Evolutionary conservation across 2,888 invertebrate genomes (phyloP).

Genomic region (Latrodectus elegans): DNA sequence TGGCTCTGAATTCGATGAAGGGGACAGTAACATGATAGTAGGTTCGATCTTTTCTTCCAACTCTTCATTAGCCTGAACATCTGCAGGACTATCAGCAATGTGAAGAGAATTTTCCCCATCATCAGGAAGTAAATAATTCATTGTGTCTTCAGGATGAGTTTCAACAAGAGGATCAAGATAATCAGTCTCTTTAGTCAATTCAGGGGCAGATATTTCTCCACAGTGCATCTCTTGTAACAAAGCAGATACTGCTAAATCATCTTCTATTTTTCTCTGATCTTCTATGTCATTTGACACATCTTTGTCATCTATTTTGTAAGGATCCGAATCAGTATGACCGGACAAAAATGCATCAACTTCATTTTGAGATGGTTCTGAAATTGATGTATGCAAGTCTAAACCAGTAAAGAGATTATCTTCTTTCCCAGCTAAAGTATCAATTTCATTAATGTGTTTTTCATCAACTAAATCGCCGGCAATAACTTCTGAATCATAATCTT

Average conservation of each 20-base stretch:
- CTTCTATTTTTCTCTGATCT: conserved; percentile 71
- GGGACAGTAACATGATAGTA: conserved; percentile 39
- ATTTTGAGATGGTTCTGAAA: conserved; percentile 45
- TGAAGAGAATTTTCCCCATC: conserved; percentile 64
- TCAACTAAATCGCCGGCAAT: conserved; percentile 34
- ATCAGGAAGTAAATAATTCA: conserved; percentile 63
- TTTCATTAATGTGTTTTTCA: conserved; percentile 61
- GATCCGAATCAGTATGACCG: conserved; percentile 53
- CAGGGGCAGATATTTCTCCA: conserved; percentile 69
- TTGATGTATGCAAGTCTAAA: conserved; percentile 52
- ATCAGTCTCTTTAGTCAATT: conserved; percentile 69
- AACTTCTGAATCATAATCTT: conserved; percentile 77
- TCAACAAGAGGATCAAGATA: conserved; percentile 64
- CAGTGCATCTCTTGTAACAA: conserved; percentile 72
- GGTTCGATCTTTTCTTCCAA: conserved; percentile 55
- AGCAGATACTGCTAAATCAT: conserved; percentile 72
- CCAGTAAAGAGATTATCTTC: conserved; percentile 62
- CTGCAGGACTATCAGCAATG: conserved; percentile 56
- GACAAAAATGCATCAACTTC: conserved; percentile 54
- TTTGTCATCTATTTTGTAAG: conserved; percentile 59
- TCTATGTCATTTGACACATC: conserved; percentile 70
- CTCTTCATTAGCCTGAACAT: conserved; percentile 41
- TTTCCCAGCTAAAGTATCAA: conserved; percentile 41
- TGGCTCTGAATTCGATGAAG: conserved; percentile 64
- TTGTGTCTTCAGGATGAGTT: conserved; percentile 65